phyloP scores from a whole-genome alignment of 2,888 invertebrate species.

The Deladenus siricidicola region DNA sequence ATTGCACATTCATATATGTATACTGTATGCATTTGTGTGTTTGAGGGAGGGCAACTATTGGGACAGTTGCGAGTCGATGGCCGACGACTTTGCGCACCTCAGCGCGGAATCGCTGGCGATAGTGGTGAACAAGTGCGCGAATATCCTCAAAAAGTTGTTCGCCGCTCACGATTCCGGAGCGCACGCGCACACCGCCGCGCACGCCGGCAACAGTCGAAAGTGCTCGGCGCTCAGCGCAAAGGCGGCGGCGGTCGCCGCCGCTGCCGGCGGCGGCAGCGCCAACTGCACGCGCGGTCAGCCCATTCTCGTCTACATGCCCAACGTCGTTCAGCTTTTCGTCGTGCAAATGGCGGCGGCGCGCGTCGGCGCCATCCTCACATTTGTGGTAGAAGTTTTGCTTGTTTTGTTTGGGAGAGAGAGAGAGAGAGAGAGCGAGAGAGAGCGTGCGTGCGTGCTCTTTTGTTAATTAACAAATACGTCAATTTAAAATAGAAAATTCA shows the following conservation, averaged over 20 bases:
- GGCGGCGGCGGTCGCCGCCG: not conserved
- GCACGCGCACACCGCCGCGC: not conserved
- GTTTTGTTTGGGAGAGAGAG: not conserved
- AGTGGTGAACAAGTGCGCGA: constrained; percentile 10
- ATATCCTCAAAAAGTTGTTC: not conserved
- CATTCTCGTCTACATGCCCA: constrained; percentile 12
- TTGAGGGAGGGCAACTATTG: constrained; percentile 14
- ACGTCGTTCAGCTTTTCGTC: constrained; percentile 9
- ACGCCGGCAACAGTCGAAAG: not conserved
- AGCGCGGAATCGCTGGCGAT: constrained; percentile 10
- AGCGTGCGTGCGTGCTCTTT: too few relatives aligned
- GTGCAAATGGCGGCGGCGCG: constrained; percentile 5
- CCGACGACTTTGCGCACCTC: constrained; percentile 10
- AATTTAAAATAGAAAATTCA: too few relatives aligned
- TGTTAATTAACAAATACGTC: too few relatives aligned
- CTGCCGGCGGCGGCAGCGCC: not conserved
- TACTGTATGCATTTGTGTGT: too few relatives aligned
- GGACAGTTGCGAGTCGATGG: not conserved
- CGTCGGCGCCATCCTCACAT: constrained; percentile 7
- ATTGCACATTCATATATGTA: too few relatives aligned
- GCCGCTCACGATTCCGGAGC: not conserved
- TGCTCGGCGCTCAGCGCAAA: not conserved
- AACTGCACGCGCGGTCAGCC: not conserved
- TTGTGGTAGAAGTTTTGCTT: constrained; percentile 7
- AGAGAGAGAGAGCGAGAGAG: too few relatives aligned